Percentiles rank a stretch among this genome's conserved stretches.
Conservation (phyloP, 2,797 vertebrate species). For the Atherinosoma microstoma region DNA sequence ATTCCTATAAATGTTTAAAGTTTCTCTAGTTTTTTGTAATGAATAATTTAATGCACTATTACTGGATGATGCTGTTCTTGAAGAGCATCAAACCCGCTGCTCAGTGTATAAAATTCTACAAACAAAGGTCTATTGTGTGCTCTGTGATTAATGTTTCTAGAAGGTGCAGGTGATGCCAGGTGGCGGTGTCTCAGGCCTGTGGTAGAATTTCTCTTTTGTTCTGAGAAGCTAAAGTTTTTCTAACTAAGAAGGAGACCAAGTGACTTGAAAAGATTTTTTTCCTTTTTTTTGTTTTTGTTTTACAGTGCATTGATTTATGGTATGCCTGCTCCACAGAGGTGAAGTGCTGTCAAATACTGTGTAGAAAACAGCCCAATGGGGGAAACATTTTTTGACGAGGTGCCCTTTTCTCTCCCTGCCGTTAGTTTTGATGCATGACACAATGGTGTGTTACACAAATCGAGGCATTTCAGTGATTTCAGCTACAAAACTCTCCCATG, state of each 20-base stretch:
- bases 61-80: too few species aligned
- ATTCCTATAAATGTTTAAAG: too few species aligned
- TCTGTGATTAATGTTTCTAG: conserved; percentile 10
- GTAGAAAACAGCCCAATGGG: conserved; percentile 37
- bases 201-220: conserved; percentile 1
- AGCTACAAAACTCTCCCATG: conserved; percentile 33
- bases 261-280: conserved; percentile 45
- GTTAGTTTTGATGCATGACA: conserved; percentile 63
- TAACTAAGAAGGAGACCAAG: conserved; percentile 32
- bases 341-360: conserved; percentile 56
- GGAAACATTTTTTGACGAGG: conserved; percentile 62
- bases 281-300: not conserved
- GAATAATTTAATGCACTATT: not conserved
- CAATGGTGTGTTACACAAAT: conserved; percentile 54
- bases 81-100: too few species aligned
- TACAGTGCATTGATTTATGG: conserved; percentile 52
- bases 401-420: conserved; percentile 48
- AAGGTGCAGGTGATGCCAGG: conserved; percentile 19
- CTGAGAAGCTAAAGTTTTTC: conserved; percentile 31
- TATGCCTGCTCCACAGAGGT: conserved; percentile 33
- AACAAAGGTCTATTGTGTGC: too few species aligned
- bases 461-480: conserved; percentile 50
- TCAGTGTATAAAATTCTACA: too few species aligned
- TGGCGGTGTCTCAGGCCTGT: conserved; percentile 26
- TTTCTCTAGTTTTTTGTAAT: not conserved